Percentiles rank a stretch among this genome's conserved stretches.
Conservation (phyloP, 1,140 invertebrate genomes). For the Solen grandis region DNA sequence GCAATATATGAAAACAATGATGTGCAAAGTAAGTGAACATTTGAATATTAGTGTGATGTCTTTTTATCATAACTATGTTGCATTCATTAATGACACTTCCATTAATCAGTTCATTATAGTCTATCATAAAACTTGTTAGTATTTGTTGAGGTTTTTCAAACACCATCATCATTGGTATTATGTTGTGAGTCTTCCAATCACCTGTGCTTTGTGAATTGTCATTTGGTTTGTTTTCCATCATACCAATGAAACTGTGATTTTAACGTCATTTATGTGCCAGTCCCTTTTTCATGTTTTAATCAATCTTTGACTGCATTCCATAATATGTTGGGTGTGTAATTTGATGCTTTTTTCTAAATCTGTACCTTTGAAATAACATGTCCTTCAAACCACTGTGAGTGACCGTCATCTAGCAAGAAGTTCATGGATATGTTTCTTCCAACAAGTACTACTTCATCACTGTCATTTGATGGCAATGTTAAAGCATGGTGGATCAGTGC, state of each 20-base stretch:
- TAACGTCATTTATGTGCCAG: neutral
- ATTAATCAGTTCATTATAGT: constrained; percentile 22
- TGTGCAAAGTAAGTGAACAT: neutral
- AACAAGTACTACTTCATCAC: neutral
- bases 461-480: too few species aligned
- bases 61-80: constrained; percentile 21
- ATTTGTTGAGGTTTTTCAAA: neutral
- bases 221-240: constrained; percentile 17
- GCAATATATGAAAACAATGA: constrained; percentile 15
- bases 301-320: constrained; percentile 14
- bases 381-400: constrained; percentile 22
- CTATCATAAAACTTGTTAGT: constrained; percentile 11
- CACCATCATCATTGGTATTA: constrained; percentile 2
- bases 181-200: constrained; percentile 25
- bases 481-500: constrained; percentile 12
- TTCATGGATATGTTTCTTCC: neutral
- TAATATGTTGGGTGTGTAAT: neutral
- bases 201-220: constrained; percentile 13
- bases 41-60: neutral
- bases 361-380: constrained; percentile 35
- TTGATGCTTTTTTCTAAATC: neutral
- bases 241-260: constrained; percentile 1
- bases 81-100: constrained; percentile 5
- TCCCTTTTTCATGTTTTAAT: neutral
- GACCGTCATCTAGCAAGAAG: constrained; percentile 11